phyloP scores from a whole-genome alignment of 92 coral and sea anemone species.

The Ricordea florida region DNA sequence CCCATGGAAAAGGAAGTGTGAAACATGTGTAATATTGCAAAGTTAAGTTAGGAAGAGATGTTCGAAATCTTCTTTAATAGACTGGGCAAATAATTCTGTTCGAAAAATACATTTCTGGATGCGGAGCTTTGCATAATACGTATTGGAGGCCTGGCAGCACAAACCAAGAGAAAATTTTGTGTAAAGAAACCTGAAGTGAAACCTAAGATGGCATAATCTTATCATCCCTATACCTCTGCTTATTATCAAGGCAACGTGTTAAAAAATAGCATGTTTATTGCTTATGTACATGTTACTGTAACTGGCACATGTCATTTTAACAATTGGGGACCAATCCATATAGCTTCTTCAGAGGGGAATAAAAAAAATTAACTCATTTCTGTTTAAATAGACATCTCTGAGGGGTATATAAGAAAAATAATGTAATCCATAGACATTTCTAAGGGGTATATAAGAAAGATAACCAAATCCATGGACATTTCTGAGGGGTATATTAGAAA shows the following conservation, averaged over 20 bases:
- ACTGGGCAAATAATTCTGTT: constrained; percentile 4
- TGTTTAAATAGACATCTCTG: not conserved
- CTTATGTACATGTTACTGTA: constrained; percentile 6
- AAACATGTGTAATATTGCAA: not conserved
- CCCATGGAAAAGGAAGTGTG: no score
- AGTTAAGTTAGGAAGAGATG: not conserved
- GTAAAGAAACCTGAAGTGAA: constrained; percentile 5
- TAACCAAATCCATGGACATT: not conserved
- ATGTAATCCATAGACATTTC: not conserved
- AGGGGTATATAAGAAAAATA: not conserved
- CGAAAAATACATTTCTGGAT: not conserved
- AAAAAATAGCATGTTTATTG: not conserved
- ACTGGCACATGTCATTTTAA: not conserved
- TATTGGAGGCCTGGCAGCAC: not conserved
- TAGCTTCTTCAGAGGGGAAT: not conserved
- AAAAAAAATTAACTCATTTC: no score
- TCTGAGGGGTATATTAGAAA: not conserved
- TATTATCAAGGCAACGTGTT: not conserved
- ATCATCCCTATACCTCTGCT: not conserved
- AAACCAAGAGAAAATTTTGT: not conserved
- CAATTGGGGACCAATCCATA: not conserved
- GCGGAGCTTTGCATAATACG: not conserved
- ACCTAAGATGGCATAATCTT: constrained; percentile 1
- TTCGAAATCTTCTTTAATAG: not conserved
- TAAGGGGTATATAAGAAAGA: not conserved